These are phyloP conservation scores for Salticus scenicus DNA, from an alignment of 2,888 invertebrate species.

Conservation along the genomic window DNA sequence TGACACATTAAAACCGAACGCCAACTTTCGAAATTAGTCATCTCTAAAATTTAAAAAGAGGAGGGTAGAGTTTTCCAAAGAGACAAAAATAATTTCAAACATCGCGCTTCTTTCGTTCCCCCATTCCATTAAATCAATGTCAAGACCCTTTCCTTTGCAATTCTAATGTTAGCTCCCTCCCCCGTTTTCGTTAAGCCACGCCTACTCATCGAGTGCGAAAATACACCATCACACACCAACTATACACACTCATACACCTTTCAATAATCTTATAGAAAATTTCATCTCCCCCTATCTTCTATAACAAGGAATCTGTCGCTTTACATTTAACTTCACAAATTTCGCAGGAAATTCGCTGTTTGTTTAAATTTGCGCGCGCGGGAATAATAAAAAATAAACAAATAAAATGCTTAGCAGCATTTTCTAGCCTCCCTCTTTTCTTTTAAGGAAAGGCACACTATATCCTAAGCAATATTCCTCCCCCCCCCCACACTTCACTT, in stretches of 20 bases:
- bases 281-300: conserved; percentile 36
- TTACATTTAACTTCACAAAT: conserved; percentile 57
- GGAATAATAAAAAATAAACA: conserved; percentile 17
- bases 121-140: conserved; percentile 57
- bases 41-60: neutral
- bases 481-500: neutral
- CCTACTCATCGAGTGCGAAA: conserved; percentile 37
- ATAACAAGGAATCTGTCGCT: conserved; percentile 65
- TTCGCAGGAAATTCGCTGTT: conserved; percentile 39
- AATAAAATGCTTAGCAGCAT: conserved; percentile 24
- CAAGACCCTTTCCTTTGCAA: conserved; percentile 3
- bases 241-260: conserved; percentile 18
- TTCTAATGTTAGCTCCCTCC: conserved; percentile 45
- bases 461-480: neutral
- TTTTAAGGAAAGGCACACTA: neutral
- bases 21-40: conserved; percentile 5
- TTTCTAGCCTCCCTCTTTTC: neutral
- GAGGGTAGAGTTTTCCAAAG: neutral
- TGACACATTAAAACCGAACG: neutral
- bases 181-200: conserved; percentile 31
- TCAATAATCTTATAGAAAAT: conserved; percentile 26
- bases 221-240: conserved; percentile 21
- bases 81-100: conserved; percentile 10
- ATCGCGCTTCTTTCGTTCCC: neutral
- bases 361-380: conserved; percentile 43